A percentile compares a stretch with the other conserved stretches of the same genome.
These are phyloP conservation scores for Urocitellus parryii DNA, from an alignment of 2,113 vertebrate genomes.

Conservation along the genomic window DNA sequence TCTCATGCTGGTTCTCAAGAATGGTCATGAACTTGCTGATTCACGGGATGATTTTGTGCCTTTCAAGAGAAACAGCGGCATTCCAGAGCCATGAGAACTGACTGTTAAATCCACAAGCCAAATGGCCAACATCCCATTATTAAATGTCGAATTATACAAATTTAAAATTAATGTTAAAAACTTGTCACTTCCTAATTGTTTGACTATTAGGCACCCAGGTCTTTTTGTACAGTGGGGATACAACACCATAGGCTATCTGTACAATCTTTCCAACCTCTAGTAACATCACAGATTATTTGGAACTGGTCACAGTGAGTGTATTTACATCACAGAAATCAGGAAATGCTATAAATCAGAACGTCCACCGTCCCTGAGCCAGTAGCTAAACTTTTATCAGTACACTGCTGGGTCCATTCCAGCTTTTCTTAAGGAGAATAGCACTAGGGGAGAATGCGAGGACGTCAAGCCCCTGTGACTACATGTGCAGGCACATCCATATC, in stretches of 20 bases:
- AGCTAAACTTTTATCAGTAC: background rate
- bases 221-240: background rate
- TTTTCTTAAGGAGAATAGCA: background rate
- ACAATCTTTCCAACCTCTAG: background rate
- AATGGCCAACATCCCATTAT: background rate
- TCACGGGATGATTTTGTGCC: background rate
- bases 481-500: rapidly evolving
- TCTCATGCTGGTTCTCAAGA: background rate
- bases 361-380: background rate
- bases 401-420: background rate
- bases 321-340: background rate
- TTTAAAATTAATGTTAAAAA: background rate
- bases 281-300: background rate
- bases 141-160: background rate
- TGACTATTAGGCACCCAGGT: background rate
- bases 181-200: background rate
- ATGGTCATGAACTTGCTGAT: background rate
- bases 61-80: background rate
- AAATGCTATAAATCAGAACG: background rate
- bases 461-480: background rate
- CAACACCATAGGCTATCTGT: too few relatives aligned
- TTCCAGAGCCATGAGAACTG: background rate
- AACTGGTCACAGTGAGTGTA: background rate
- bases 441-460: background rate
- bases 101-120: background rate